Conservation (phyloP, 1,140 invertebrate species). For the Nymphalis io region DNA sequence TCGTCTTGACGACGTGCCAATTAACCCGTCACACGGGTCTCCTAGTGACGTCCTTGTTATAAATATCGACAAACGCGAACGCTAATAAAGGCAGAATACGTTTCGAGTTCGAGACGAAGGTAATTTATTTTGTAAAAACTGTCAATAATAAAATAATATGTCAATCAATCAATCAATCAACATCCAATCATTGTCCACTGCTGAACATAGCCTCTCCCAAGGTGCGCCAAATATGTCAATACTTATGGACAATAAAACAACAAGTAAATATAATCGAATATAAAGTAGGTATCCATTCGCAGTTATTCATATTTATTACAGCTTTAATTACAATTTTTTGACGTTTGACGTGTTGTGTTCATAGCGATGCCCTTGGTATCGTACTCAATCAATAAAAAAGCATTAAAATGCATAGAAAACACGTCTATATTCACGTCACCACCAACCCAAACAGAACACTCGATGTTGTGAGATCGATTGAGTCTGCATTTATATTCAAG, state of each 20-base stretch:
- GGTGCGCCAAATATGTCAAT: too few species aligned
- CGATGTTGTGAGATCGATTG: not conserved
- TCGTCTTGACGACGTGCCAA: constrained; percentile 42
- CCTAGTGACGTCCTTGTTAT: constrained; percentile 7
- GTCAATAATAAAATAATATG: too few species aligned
- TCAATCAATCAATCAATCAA: too few species aligned
- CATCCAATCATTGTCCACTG: too few species aligned
- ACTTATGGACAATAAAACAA: too few species aligned
- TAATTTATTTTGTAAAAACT: too few species aligned
- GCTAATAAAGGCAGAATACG: not conserved
- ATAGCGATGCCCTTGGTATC: not conserved
- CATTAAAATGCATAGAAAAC: not conserved
- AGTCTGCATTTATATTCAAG: not conserved
- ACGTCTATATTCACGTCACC: not conserved
- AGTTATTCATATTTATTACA: too few species aligned
- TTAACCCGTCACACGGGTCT: constrained; percentile 32
- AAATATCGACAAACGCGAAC: not conserved
- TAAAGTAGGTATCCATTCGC: too few species aligned
- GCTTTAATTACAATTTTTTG: too few species aligned
- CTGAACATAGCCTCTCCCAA: too few species aligned
- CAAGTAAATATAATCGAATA: too few species aligned
- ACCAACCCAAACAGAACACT: not conserved
- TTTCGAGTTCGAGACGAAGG: too few species aligned
- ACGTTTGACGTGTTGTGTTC: not conserved
- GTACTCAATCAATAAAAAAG: not conserved